phyloP scores from a whole-genome alignment of 2,113 vertebrate genomes.

The Stigmatopora nigra region DNA sequence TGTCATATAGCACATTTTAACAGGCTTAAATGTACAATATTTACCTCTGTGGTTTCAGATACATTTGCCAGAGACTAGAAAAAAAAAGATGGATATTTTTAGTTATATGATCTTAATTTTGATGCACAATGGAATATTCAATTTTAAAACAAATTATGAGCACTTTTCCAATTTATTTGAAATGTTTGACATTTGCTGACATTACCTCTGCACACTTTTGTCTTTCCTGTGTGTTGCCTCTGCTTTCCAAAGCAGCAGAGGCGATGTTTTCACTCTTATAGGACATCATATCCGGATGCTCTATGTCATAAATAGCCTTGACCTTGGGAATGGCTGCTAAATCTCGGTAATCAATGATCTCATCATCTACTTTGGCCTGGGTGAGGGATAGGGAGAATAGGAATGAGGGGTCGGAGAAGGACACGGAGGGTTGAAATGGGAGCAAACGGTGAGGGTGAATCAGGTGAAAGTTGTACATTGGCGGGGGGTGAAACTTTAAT shows the following conservation, averaged over 20 bases:
- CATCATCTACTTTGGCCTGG: constrained; percentile 98
- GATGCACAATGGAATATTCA: neutral
- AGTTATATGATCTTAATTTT: neutral
- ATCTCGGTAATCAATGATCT: constrained; percentile 97
- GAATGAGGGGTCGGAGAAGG: constrained; percentile 37
- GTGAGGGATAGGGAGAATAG: constrained; percentile 44
- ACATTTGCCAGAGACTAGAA: constrained; percentile 84
- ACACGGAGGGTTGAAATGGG: constrained; percentile 13
- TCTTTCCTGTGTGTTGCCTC: constrained; percentile 71
- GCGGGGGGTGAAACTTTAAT: constrained; percentile 40
- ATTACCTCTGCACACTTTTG: constrained; percentile 88
- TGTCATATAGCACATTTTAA: too few relatives aligned
- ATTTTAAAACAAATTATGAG: neutral
- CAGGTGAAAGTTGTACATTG: constrained; percentile 31
- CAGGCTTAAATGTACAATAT: neutral
- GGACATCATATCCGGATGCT: constrained; percentile 94
- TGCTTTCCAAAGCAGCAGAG: constrained; percentile 74
- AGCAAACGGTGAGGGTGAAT: constrained; percentile 14
- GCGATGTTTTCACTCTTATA: constrained; percentile 84
- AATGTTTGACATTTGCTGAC: constrained; percentile 9
- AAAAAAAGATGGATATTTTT: constrained; percentile 18
- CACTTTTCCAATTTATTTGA: neutral
- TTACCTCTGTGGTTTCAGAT: constrained; percentile 72
- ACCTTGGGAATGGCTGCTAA: constrained; percentile 99
- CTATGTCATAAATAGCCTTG: constrained; percentile 99